These are phyloP conservation scores for Nephrocerus scutellatus DNA, from an alignment of 2,888 invertebrate species.

Conservation along the genomic window DNA sequence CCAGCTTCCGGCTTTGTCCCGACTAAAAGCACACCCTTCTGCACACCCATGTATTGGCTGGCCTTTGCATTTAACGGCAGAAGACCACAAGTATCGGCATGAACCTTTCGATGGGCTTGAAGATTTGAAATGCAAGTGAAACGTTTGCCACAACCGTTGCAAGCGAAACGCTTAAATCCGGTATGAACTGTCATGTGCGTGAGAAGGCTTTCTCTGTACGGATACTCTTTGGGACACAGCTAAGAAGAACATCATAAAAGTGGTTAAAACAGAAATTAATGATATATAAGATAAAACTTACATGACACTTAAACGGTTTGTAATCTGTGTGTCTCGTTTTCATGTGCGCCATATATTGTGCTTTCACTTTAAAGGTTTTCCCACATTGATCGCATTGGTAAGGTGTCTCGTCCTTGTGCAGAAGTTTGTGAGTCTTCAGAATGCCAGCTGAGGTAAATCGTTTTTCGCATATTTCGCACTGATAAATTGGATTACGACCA, in stretches of 20 bases:
- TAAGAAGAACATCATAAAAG: conserved; percentile 14
- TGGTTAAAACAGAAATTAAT: neutral
- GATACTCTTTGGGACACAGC: conserved; percentile 47
- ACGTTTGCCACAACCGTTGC: conserved; percentile 49
- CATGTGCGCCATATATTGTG: conserved; percentile 43
- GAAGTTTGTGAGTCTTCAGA: conserved; percentile 47
- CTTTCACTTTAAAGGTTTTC: conserved; percentile 43
- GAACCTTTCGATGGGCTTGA: conserved; percentile 49
- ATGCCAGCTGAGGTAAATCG: conserved; percentile 47
- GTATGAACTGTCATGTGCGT: conserved; percentile 51
- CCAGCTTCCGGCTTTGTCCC: conserved; percentile 43
- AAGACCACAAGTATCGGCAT: conserved; percentile 47
- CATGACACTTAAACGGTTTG: conserved; percentile 50
- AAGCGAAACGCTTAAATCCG: conserved; percentile 50
- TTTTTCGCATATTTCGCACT: conserved; percentile 46
- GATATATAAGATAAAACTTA: conserved; percentile 23
- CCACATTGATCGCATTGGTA: conserved; percentile 43
- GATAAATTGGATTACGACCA: conserved; percentile 42
- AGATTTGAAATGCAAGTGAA: conserved; percentile 52
- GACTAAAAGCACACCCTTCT: conserved; percentile 39
- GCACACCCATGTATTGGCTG: conserved; percentile 43
- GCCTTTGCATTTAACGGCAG: conserved; percentile 43
- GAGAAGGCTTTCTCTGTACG: conserved; percentile 50
- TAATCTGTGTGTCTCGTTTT: conserved; percentile 49
- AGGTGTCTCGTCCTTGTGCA: conserved; percentile 46